Base-by-base conservation (phyloP, 1,140 invertebrate species). In the Drosophila littoralis region DNA sequence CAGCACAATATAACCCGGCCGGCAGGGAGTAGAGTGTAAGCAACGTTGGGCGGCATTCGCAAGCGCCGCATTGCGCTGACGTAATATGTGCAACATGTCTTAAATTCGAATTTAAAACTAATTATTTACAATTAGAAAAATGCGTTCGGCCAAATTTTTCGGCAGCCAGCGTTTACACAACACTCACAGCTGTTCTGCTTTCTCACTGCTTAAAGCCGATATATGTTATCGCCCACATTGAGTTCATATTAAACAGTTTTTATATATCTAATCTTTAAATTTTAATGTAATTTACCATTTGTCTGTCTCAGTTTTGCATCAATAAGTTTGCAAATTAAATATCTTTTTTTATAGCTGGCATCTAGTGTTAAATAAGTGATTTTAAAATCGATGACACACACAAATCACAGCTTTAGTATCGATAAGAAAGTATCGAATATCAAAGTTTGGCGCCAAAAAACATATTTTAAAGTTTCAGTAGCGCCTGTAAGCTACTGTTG, bases 1-100 rank as follows among this genome's bases (percentile, higher is more conserved):
- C 91, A 92, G 80, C 52, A 92, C 91, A 66, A 92, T 92, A 45
- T 92, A 92, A 55, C 91, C 91, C 35, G 66, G 70, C 48, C 85
- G 75, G 59, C 36, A 10, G 1, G 67, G 15, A n/a, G 85, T 66
- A 33, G 74, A 82, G 76, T 91, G 86, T 59, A 90, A 48, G 32
- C 75, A 69, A 22, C 76, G 66, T 13, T 78, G 71, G 2, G 74
- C 76, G 36, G 64, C 45, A 42, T 55, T 58, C 43, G 79, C 55
- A 15, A 78, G 40, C 5, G 61, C 51, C 52, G 58, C 48, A 12
- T 65, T 71, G 2, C 83, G 74, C 17, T 77, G 70, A 17, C 85
- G 80, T 45, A 91, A 65, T 45, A 91, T 79, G 22, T 80, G 78
- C 38, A 91, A 74, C 90, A 91, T 91, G 48, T 66, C 75, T 52